Evolutionary conservation across 1,140 invertebrate species (phyloP), one percentile per base, ranked within the genome.

Genomic region (Augochlora pura): DNA sequence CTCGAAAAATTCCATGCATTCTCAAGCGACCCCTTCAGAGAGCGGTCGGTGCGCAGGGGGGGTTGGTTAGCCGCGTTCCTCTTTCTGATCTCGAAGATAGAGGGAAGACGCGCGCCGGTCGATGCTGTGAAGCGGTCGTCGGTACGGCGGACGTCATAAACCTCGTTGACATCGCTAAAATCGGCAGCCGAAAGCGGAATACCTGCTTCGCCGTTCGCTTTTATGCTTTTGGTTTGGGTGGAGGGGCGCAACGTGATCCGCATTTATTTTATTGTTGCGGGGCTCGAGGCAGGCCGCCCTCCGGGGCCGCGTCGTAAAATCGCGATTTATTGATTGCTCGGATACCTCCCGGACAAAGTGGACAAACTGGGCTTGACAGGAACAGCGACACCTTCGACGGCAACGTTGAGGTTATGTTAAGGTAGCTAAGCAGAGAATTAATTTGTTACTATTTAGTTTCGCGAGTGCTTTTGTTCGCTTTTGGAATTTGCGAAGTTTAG

Each of bases 191-290:
- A 39, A 8, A 39, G 64, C 64, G 64, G 46, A 66, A 66, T 66
- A 66, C 39, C 64, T 25, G 64, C n/a, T n/a, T n/a, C n/a, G n/a
- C 39, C 64, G 64, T 46, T 25, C 27, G 49, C 16, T 69, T 78
- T 78, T 81, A 81, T 70, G 52, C 65, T 16, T 57, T 10, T n/a
- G n/a, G n/a, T n/a, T n/a, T n/a, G 18, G 46, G 32, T 72, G 54
- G 52, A 23, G 80, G 5, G 59, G 66, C 27, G 63, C 57, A 68
- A 57, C 65, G 42, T 65, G 64, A 81, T 81, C 66, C 32, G 54
- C 54, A 25, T 78, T 67, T 72, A 27, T 27, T 78, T 78, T 78
- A 78, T 81, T 78, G 69, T 42, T 63, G 18, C 52, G 14, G 6
- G 32, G 49, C 9, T 77, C 66, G 75, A 71, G 25, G 42, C 52